Conservation (phyloP, 2,888 invertebrate species). For the Papilio protenor region DNA sequence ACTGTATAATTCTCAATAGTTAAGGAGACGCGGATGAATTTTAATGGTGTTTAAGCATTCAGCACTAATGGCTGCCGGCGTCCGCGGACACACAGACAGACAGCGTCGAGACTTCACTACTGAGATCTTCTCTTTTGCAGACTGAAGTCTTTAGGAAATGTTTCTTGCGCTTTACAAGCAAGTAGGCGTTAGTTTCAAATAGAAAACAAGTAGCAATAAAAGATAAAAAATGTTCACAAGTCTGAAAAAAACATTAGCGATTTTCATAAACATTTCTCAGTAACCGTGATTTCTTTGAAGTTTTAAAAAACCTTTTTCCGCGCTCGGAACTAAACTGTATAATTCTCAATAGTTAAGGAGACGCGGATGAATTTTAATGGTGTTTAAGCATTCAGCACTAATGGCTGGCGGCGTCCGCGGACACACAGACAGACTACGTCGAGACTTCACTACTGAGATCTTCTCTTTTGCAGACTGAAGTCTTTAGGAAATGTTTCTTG, state of each 20-base stretch:
- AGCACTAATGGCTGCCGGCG: slow-evolving; percentile 51
- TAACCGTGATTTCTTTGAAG: not conserved
- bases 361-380: slow-evolving; percentile 51
- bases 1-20: slow-evolving; percentile 27
- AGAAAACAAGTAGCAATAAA: too few species aligned
- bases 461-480: too few species aligned
- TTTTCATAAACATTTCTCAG: not conserved
- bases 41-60: slow-evolving; percentile 51
- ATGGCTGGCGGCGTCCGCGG: slow-evolving; percentile 49
- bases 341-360: slow-evolving; percentile 26
- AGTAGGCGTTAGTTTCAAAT: not conserved
- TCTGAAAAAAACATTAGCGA: not conserved
- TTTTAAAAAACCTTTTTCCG: slow-evolving; percentile 2
- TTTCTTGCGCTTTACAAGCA: not conserved
- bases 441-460: not conserved
- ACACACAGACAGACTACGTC: slow-evolving; percentile 46
- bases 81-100: slow-evolving; percentile 47
- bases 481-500: slow-evolving; percentile 7
- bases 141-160: not conserved
- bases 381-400: slow-evolving; percentile 50
- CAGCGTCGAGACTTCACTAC: not conserved
- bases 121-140: not conserved
- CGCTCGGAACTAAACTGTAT: slow-evolving; percentile 11
- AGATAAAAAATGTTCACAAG: not conserved
- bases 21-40: slow-evolving; percentile 47